Conservation (phyloP, 2,888 invertebrate genomes). For the Siphlonurus alternatus region DNA sequence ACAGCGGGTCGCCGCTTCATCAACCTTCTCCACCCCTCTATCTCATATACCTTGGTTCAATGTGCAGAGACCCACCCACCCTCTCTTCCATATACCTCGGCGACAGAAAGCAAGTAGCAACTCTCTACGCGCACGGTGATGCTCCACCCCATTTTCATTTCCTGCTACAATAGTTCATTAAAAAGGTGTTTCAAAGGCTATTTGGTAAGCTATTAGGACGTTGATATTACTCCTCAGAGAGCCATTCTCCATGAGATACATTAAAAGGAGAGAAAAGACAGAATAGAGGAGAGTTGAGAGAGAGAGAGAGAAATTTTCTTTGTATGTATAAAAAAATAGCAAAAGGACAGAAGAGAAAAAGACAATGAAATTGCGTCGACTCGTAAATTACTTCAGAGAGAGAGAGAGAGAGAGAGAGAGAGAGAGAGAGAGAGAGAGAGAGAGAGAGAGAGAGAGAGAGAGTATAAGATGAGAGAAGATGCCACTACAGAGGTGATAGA, state of each 20-base stretch:
- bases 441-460: slow-evolving; percentile 7
- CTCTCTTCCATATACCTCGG: background rate
- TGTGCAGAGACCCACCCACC: background rate
- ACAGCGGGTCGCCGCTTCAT: background rate
- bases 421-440: slow-evolving; percentile 18
- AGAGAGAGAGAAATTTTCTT: slow-evolving; percentile 8
- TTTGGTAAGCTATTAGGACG: slow-evolving; percentile 50
- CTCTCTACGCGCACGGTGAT: no score
- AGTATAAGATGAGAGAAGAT: no score
- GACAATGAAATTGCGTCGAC: slow-evolving; percentile 12
- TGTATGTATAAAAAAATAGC: slow-evolving; percentile 4
- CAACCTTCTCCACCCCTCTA: background rate
- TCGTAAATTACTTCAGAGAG: slow-evolving; percentile 10
- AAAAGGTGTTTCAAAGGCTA: slow-evolving; percentile 55
- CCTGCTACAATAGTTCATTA: slow-evolving; percentile 45
- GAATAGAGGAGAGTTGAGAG: slow-evolving; percentile 9
- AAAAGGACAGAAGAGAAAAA: no score
- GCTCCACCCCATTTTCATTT: slow-evolving; percentile 12
- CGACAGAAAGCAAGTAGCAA: no score
- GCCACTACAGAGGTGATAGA: background rate
- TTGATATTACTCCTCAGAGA: slow-evolving; percentile 35
- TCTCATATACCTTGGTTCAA: background rate
- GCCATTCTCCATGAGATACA: slow-evolving; percentile 21
- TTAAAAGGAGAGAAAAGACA: slow-evolving; percentile 8
- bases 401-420: slow-evolving; percentile 14